Conservation (phyloP, 64 coral and sea anemone species). For the Exaiptasia diaphana region DNA sequence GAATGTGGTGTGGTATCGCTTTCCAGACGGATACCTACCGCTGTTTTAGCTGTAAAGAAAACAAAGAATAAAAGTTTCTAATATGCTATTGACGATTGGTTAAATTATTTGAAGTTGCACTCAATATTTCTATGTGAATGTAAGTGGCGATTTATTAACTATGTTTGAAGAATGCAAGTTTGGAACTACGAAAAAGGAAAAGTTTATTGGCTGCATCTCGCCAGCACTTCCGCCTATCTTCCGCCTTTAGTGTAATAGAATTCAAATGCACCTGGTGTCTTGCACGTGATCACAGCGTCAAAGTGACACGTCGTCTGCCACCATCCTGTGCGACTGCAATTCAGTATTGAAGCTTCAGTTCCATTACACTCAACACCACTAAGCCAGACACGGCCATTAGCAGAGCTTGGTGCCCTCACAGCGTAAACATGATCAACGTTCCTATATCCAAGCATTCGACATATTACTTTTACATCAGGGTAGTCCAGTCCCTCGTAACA, state of each 20-base stretch:
- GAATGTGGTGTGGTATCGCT: no score
- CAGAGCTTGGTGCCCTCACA: neutral
- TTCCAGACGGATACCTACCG: no score
- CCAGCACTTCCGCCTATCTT: neutral
- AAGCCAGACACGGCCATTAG: neutral
- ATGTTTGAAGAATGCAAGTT: no score
- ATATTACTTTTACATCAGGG: neutral
- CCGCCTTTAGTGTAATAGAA: neutral
- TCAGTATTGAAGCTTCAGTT: neutral
- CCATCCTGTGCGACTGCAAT: neutral
- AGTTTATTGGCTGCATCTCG: no score
- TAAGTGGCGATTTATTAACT: no score
- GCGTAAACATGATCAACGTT: neutral
- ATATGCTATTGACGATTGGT: no score
- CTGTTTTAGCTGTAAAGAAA: no score
- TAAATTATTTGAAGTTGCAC: no score
- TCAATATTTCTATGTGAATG: no score
- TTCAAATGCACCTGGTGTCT: neutral
- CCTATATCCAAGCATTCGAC: neutral
- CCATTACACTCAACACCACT: neutral
- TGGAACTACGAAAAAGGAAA: no score
- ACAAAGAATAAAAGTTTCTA: no score
- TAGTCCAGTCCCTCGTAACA: neutral
- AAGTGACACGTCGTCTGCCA: neutral
- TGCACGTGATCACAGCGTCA: neutral